phyloP scores from a whole-genome alignment of 2,888 invertebrate species.

The Lepidochrysops patricia region DNA sequence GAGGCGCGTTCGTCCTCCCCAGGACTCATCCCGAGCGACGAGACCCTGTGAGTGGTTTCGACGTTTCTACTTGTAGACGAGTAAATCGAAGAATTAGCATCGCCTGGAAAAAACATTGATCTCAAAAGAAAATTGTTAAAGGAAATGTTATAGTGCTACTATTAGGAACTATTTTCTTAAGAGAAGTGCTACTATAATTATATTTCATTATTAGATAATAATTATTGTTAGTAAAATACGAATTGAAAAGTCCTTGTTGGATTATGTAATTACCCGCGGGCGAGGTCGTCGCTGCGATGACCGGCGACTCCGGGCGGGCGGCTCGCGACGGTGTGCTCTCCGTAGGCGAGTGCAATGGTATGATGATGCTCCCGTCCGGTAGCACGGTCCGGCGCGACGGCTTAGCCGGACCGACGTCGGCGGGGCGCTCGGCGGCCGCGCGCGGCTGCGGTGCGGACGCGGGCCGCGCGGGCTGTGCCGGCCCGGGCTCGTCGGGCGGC shows the following conservation, averaged over 20 bases:
- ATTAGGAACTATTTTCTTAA: too few relatives aligned
- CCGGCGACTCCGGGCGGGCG: conserved; percentile 17
- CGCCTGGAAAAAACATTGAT: too few relatives aligned
- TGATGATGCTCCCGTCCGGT: conserved; percentile 75
- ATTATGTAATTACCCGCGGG: too few relatives aligned
- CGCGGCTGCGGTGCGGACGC: conserved; percentile 36
- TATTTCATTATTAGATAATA: too few relatives aligned
- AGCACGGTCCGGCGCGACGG: conserved; percentile 53
- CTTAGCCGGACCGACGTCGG: conserved; percentile 39
- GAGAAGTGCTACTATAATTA: too few relatives aligned
- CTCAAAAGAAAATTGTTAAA: too few relatives aligned
- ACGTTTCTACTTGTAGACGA: not conserved
- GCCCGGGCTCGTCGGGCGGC: conserved; percentile 77
- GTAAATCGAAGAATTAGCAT: too few relatives aligned
- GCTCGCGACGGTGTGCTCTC: conserved; percentile 33
- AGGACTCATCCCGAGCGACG: conserved; percentile 23
- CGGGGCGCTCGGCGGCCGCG: conserved; percentile 30
- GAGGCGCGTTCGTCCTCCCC: conserved; percentile 26
- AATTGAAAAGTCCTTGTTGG: too few relatives aligned
- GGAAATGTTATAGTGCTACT: too few relatives aligned
- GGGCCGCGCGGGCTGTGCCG: conserved; percentile 28
- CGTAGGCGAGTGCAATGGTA: conserved; percentile 69
- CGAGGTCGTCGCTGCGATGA: conserved; percentile 17
- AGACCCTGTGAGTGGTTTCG: conserved; percentile 13
- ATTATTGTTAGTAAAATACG: too few relatives aligned